phyloP scores from a whole-genome alignment of 2,113 vertebrate genomes.

The Pomatostomus ruficeps region DNA sequence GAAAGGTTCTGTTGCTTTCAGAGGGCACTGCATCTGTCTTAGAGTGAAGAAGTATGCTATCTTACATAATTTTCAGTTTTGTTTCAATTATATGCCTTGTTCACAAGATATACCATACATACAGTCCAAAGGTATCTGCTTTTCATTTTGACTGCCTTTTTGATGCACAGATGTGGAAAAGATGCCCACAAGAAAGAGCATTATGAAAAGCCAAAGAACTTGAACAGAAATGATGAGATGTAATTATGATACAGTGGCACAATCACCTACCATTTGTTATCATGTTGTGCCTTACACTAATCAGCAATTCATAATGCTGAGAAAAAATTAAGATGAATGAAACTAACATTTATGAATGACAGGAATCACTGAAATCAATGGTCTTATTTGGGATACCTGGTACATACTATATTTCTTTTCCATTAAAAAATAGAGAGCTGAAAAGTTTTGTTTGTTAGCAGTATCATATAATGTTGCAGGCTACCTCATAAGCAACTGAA shows the following conservation, averaged over 20 bases:
- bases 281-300: neutral
- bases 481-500: neutral
- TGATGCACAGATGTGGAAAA: neutral
- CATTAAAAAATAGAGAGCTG: neutral
- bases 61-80: neutral
- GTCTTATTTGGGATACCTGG: neutral
- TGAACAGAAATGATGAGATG: neutral
- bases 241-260: neutral
- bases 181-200: neutral
- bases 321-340: neutral
- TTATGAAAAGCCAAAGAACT: neutral
- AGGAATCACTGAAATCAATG: neutral
- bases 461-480: neutral
- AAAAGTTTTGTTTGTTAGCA: neutral
- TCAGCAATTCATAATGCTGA: neutral
- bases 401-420: neutral
- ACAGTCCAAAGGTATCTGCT: neutral
- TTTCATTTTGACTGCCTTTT: neutral
- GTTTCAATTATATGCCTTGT: neutral
- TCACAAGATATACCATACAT: neutral
- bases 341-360: neutral
- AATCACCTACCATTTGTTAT: neutral
- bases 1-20: neutral
- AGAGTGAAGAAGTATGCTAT: neutral
- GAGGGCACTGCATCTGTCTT: neutral